Conservation (phyloP, 2,888 invertebrate species). For the Syrista parreyssii region DNA sequence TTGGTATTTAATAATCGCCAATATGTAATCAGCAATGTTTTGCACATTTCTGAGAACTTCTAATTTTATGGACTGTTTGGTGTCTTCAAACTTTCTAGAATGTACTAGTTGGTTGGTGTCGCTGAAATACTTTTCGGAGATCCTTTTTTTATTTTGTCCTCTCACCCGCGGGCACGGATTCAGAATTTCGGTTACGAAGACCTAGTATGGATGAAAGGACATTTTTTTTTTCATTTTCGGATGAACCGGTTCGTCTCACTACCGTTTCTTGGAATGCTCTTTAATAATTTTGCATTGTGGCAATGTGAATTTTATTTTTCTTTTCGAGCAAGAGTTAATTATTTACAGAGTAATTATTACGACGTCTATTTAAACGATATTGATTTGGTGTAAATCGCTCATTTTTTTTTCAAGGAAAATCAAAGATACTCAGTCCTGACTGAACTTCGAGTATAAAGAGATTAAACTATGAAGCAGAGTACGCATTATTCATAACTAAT, state of each 20-base stretch:
- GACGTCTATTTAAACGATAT: background rate
- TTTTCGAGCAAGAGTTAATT: background rate
- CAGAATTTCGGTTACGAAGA: background rate
- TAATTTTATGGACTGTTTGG: background rate
- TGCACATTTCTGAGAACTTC: background rate
- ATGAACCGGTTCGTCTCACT: background rate
- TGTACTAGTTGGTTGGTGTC: background rate
- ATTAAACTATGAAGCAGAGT: background rate
- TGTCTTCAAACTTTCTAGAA: background rate
- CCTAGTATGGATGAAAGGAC: background rate
- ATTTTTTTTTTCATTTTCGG: background rate
- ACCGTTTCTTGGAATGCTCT: background rate
- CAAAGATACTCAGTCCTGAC: background rate
- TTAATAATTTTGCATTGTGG: background rate
- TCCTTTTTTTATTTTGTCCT: background rate
- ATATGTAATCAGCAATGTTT: background rate
- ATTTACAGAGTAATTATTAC: background rate
- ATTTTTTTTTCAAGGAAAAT: too few species aligned
- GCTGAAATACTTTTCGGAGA: background rate
- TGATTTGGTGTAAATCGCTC: background rate
- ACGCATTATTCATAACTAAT: background rate
- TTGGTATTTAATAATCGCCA: background rate
- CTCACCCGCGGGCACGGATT: background rate
- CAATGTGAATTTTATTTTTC: background rate
- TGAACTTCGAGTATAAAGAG: background rate